Evolutionary conservation across 2,113 vertebrate genomes (phyloP).

Genomic region (Callipepla californica): DNA sequence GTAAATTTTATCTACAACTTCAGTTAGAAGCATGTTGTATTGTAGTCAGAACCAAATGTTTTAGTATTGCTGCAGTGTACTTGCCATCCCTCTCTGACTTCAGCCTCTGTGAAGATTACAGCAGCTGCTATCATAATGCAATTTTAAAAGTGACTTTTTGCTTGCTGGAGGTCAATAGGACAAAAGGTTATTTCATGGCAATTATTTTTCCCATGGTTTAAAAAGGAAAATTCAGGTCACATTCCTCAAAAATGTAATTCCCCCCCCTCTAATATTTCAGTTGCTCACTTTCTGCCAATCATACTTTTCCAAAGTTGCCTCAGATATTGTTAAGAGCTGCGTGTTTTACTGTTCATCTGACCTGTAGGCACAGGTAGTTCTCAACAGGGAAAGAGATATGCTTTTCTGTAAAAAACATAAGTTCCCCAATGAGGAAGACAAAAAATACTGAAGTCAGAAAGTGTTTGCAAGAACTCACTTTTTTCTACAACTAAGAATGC

Average conservation of each 20-base stretch:
- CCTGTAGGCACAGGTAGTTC: not conserved
- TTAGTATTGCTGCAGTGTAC: not conserved
- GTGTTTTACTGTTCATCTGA: not conserved
- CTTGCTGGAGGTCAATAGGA: conserved; percentile 38
- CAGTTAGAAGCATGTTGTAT: not conserved
- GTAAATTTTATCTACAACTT: conserved; percentile 22
- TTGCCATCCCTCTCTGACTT: not conserved
- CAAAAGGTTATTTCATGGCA: conserved; percentile 4
- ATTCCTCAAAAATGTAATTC: not conserved
- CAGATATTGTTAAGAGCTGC: not conserved
- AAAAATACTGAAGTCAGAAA: not conserved
- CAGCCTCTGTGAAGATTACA: conserved; percentile 33
- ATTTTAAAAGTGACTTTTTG: conserved; percentile 19
- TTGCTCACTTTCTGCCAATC: not conserved
- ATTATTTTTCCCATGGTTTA: conserved; percentile 7
- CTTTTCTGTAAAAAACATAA: not conserved
- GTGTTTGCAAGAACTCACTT: not conserved
- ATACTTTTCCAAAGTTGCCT: not conserved
- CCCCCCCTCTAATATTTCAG: not conserved
- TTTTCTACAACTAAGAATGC: not conserved
- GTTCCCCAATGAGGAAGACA: not conserved
- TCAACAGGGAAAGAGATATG: not conserved
- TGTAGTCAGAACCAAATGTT: conserved; percentile 35
- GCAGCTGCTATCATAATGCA: not conserved
- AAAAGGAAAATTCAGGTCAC: conserved; percentile 19